Evolutionary conservation across 2,888 invertebrate genomes (phyloP), one percentile per base, ranked within the genome.

Genomic region (Drosophila robusta): DNA sequence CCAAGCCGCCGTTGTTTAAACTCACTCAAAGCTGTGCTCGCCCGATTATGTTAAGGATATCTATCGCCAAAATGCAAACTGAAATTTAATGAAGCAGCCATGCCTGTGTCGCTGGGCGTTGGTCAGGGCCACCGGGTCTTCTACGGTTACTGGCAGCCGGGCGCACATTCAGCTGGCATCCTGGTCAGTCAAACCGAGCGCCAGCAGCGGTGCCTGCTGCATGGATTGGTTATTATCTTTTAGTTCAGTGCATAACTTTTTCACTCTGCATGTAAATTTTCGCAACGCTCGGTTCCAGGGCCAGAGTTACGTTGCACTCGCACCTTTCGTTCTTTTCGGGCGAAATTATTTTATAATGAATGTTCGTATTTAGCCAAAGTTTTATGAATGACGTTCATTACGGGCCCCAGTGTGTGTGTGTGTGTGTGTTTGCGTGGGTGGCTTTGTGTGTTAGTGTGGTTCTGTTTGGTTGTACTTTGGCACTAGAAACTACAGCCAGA

Each of bases 361-460:
- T 88, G 87, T 76, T 79, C 79, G 88, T 83, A 80, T 88, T 88
- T 81, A 80, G 81, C 78, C 57, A 87, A 89, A 89, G 83, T 89
- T 89, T 80, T 81, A 80, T 88, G 87, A 88, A 89, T 90, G 83
- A 78, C 80, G 76, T 88, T 88, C 80, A 89, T 89, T 89, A 86
- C 71, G 75, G 36, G 16, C 46, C 7, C 11, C 42, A 11, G 39
- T 54, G 14, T 36, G 29, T 42, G 14, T 26, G 12, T 29, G 22
- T 29, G 52, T 24, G 49, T 42, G 56, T 47, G 38, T 38, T 58
- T 47, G 22, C 52, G 36, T 55, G 29, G 62, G 39, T 42, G 32
- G 38, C 18, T 18, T 7, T 62, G 34, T 50, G 29, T 52, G 24
- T 18, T 12, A 58, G 38, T 45, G 29, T 52, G 46, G 36, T 34